Percentiles rank a stretch among this genome's conserved stretches.
Evolutionary conservation across 1,140 invertebrate genomes (phyloP).

Genomic region (Whitmania pigra): DNA sequence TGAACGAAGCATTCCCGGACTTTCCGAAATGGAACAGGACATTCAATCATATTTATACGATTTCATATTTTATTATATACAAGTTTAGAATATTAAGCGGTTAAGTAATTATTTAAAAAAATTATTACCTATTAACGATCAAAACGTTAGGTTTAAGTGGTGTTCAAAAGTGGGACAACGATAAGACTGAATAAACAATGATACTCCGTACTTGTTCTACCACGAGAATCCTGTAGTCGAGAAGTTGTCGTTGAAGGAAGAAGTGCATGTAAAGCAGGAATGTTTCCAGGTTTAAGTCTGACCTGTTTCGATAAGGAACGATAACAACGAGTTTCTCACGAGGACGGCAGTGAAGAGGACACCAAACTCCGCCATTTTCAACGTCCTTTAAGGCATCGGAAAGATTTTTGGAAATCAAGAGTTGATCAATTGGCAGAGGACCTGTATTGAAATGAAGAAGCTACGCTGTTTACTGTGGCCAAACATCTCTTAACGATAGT

Average conservation of each 20-base stretch:
- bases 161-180: background rate
- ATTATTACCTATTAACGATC: background rate
- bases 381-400: conserved; percentile 1
- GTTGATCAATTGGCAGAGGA: background rate
- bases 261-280: conserved; percentile 27
- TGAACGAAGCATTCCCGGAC: conserved; percentile 49
- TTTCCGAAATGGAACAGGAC: background rate
- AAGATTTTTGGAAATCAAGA: background rate
- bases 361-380: conserved; percentile 55
- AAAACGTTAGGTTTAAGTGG: background rate
- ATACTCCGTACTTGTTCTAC: conserved; percentile 27
- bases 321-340: conserved; percentile 44
- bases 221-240: conserved; percentile 27
- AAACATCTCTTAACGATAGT: background rate
- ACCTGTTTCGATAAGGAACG: conserved; percentile 28
- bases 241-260: conserved; percentile 26
- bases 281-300: conserved; percentile 21
- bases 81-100: background rate
- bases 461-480: background rate
- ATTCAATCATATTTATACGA: background rate
- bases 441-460: background rate
- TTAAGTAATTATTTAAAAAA: background rate
- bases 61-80: background rate
- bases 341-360: conserved; percentile 58
- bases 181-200: background rate